A percentile compares a stretch with the other conserved stretches of the same genome.
phyloP scores from a whole-genome alignment of 2,113 vertebrate species.

The Pollachius pollachius region DNA sequence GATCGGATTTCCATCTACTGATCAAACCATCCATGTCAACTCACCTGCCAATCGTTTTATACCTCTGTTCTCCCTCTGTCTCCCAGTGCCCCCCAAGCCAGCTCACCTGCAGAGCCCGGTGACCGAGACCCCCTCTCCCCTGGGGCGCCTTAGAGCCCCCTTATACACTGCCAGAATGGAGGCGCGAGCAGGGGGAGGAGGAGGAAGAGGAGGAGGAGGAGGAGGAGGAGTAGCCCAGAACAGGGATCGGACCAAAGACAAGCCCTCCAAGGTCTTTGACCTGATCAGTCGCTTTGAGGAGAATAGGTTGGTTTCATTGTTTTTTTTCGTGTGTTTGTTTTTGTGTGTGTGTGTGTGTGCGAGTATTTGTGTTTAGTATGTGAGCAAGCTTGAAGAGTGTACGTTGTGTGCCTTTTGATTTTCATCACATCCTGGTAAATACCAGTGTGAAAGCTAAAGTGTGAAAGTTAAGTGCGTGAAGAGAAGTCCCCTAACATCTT shows the following conservation, averaged over 20 bases:
- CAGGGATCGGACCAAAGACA: constrained; percentile 64
- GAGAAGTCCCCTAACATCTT: too few species aligned
- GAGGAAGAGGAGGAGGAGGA: constrained; percentile 69
- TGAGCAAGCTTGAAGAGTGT: not conserved
- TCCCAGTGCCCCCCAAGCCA: constrained; percentile 94
- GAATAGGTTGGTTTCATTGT: constrained; percentile 77
- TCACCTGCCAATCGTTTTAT: not conserved
- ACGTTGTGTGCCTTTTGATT: not conserved
- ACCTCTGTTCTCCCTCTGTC: constrained; percentile 34
- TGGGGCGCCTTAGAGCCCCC: constrained; percentile 50
- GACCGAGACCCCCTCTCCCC: constrained; percentile 66
- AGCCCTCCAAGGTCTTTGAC: constrained; percentile 86
- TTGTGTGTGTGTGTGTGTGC: too few species aligned
- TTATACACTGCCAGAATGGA: constrained; percentile 78
- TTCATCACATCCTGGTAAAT: too few species aligned
- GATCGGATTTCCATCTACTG: not conserved
- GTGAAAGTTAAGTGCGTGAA: too few species aligned
- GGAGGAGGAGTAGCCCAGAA: constrained; percentile 65
- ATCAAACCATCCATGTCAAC: not conserved
- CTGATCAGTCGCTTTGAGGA: constrained; percentile 96
- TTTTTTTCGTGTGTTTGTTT: not conserved
- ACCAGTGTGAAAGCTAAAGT: too few species aligned
- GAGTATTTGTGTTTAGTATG: not conserved
- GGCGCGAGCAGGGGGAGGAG: constrained; percentile 67
- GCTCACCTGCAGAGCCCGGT: constrained; percentile 81